Base-by-base conservation (phyloP, 2,113 vertebrate genomes). In the Seriola quinqueradiata region DNA sequence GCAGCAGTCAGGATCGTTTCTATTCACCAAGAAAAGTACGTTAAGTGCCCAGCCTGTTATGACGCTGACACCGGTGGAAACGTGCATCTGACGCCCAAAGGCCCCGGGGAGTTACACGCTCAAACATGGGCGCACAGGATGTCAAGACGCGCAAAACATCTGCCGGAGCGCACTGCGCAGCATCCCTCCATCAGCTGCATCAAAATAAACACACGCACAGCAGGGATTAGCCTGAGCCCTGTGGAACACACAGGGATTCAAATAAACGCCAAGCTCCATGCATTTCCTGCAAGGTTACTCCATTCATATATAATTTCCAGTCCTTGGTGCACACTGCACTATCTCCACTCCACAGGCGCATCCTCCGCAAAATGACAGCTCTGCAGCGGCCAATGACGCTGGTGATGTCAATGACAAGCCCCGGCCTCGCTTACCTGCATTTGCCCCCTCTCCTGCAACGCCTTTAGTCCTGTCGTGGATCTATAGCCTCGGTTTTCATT, bases 111-210 rank as follows among this genome's bases (percentile, higher is more conserved):
- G 25, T 32, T 13, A n/a, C 21, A 21, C 50, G 59, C 71, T 23
- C 60, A 59, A 23, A 66, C 68, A 86, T 36, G 44, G 82, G 66
- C 54, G 78, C 83, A 75, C 75, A 78, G 48, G 67, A 70, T 81
- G 74, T 80, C 75, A 79, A 32, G 71, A 73, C 67, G 32, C 71
- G 77, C 60, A 77, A 75, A 75, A 85, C 90, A 89, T 87, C 87
- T 88, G 91, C 50, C 54, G n/a, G 87, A 32, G 79, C 82, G 77
- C 87, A 88, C 40, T 89, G 89, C 87, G 83, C 86, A 89, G 75
- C 83, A 58, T 78, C 82, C 38, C 52, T 66, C 77, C 60, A 68
- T 38, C 87, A 88, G 70, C 82, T 79, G 81, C 87, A 81, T 50
- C 84, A 83, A 75, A 68, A 87, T 34, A 85, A 85, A 73, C 82